A percentile compares a stretch with the other conserved stretches of the same genome.
These are phyloP conservation scores for Paraplagusia blochii DNA, from an alignment of 2,113 vertebrate genomes.

Conservation along the genomic window DNA sequence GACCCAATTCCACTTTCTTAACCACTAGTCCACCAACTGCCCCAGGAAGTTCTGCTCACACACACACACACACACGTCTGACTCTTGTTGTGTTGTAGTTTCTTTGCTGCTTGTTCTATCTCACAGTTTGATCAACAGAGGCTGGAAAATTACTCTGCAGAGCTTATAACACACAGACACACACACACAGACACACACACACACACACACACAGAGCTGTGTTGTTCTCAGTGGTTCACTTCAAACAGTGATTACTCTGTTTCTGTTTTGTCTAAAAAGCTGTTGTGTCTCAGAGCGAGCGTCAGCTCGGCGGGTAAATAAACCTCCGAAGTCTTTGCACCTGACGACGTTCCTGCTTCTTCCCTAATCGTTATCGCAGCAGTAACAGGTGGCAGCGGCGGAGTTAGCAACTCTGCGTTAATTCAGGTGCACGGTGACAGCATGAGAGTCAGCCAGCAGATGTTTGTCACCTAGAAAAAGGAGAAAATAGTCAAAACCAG, in stretches of 20 bases:
- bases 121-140: conserved; percentile 38
- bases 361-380: too few relatives aligned
- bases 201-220: too few relatives aligned
- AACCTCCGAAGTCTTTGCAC: conserved; percentile 29
- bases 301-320: conserved; percentile 24
- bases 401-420: too few relatives aligned
- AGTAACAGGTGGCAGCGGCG: neutral
- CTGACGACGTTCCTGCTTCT: conserved; percentile 23
- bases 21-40: too few relatives aligned
- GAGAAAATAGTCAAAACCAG: too few relatives aligned
- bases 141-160: conserved; percentile 52
- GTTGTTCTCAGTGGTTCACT: conserved; percentile 36
- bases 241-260: conserved; percentile 35
- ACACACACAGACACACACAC: conserved; percentile 22
- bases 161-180: conserved; percentile 24
- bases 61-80: conserved; percentile 21
- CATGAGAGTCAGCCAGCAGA: too few relatives aligned
- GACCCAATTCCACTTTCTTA: too few relatives aligned
- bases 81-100: conserved; percentile 38
- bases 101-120: neutral
- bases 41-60: too few relatives aligned
- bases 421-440: too few relatives aligned
- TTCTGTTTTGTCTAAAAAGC: conserved; percentile 40
- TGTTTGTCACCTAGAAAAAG: too few relatives aligned
- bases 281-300: conserved; percentile 34